Evolutionary conservation across 2,888 invertebrate genomes (phyloP), one percentile per base, ranked within the genome.

Genomic region (Cephalotes varians): DNA sequence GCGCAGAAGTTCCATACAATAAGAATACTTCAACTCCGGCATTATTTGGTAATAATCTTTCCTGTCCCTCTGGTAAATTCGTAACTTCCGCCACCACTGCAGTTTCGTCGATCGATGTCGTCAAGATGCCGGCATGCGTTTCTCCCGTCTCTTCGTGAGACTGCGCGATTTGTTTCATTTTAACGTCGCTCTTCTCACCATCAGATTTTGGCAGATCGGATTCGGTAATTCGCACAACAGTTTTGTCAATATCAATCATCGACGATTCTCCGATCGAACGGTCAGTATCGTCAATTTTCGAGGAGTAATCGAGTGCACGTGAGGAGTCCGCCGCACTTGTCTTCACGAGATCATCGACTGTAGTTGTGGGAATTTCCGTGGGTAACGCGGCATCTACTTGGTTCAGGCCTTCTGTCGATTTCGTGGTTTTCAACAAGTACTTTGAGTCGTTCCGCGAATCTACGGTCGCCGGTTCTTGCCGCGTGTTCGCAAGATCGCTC

Each of bases 401-500:
- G 7, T 44, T 44, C 44, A 28, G 56, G 31, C 7, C 40, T 40
- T 79, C 47, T 12, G 56, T 47, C 51, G 40, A 18, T 34, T 65
- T 71, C 44, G 60, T 49, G 18, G 74, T 44, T 31, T 65, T 77
- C 64, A 60, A 31, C 25, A 28, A 69, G 54, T 37, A 58, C 54
- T 34, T 77, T 15, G 74, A 31, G 47, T 81, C 69, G 40, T 74
- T 74, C 71, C 65, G 49, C 37, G 73, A 69, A 76, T 65, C 51
- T 72, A 58, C 58, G 44, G 51, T 21, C 31, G 54, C 56, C 49
- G 84, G 84, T 81, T 67, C 88, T 74, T 87, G 85, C 82, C 85
- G 86, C 44, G 88, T 85, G 76, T 87, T 44, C 64, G 44, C 85
- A 31, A 88, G 83, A 71, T 83, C 85, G 54, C 84, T 44, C 21